phyloP scores from a whole-genome alignment of 2,888 invertebrate species.

The Cylloceria caligata region DNA sequence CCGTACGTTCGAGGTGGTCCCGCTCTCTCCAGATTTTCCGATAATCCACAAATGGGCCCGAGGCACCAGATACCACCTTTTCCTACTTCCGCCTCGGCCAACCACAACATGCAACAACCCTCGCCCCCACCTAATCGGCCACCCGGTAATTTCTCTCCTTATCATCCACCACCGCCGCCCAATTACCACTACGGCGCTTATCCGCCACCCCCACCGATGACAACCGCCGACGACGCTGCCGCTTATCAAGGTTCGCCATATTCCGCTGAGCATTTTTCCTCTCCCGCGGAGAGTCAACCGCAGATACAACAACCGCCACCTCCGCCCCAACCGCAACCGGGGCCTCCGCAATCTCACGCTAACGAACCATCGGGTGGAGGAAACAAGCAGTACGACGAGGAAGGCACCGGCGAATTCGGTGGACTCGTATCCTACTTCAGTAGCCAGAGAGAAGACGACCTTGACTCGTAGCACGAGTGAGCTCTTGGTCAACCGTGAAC shows the following conservation, averaged over 20 bases:
- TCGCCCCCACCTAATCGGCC: slow-evolving; percentile 82
- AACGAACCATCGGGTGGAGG: slow-evolving; percentile 73
- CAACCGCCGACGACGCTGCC: slow-evolving; percentile 83
- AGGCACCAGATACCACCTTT: slow-evolving; percentile 81
- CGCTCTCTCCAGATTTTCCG: slow-evolving; percentile 80
- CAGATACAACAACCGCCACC: slow-evolving; percentile 71
- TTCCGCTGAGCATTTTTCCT: slow-evolving; percentile 74
- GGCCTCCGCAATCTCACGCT: slow-evolving; percentile 52
- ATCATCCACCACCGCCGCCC: slow-evolving; percentile 85
- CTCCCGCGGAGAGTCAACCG: slow-evolving; percentile 73
- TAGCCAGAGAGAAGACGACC: slow-evolving; percentile 94
- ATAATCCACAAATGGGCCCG: slow-evolving; percentile 67
- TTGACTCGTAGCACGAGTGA: slow-evolving; percentile 90
- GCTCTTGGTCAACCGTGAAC: slow-evolving; percentile 77
- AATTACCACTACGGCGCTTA: slow-evolving; percentile 85
- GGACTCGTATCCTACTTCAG: slow-evolving; percentile 97
- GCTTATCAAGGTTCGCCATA: slow-evolving; percentile 84
- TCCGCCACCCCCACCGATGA: slow-evolving; percentile 83
- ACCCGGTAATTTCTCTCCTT: slow-evolving; percentile 83
- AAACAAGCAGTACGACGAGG: slow-evolving; percentile 85
- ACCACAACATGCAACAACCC: slow-evolving; percentile 81
- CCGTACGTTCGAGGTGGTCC: slow-evolving; percentile 82
- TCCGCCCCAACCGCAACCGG: slow-evolving; percentile 68
- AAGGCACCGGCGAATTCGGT: slow-evolving; percentile 91
- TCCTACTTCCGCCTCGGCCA: slow-evolving; percentile 77